Conservation (phyloP, 2,888 invertebrate species). For the Lithophane semibrunnea region DNA sequence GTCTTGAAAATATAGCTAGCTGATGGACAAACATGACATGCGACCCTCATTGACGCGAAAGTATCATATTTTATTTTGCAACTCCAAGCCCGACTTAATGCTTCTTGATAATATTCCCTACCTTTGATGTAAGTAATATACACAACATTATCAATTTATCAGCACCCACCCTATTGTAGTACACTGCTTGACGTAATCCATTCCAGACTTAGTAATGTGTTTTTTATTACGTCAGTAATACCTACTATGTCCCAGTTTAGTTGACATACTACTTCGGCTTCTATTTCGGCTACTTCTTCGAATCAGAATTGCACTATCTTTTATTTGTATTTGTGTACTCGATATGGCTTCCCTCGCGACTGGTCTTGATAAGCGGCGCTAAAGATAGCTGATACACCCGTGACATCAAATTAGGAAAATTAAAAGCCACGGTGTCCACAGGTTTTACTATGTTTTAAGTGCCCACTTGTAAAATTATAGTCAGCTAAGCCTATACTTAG, state of each 20-base stretch:
- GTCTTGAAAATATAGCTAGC: too few species aligned
- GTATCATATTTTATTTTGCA: neutral
- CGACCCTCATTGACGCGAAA: too few species aligned
- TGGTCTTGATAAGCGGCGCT: constrained; percentile 6
- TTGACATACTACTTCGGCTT: constrained; percentile 2
- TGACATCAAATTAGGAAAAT: neutral
- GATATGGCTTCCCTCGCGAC: constrained; percentile 21
- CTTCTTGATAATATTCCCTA: neutral
- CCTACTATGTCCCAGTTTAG: neutral
- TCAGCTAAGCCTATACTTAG: neutral
- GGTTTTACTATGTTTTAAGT: neutral
- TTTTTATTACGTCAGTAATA: constrained; percentile 15
- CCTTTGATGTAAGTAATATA: constrained; percentile 21
- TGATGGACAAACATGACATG: too few species aligned
- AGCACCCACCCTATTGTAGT: neutral
- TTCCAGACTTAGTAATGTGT: neutral
- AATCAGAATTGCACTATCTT: constrained; percentile 26
- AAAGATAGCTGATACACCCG: neutral
- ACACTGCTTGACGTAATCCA: neutral
- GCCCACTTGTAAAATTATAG: neutral
- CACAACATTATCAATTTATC: too few species aligned
- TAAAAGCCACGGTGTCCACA: neutral
- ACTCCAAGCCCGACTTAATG: neutral
- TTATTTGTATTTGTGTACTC: neutral
- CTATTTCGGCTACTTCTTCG: constrained; percentile 19